phyloP scores from a whole-genome alignment of 2,113 vertebrate genomes.

The Aythya baeri region DNA sequence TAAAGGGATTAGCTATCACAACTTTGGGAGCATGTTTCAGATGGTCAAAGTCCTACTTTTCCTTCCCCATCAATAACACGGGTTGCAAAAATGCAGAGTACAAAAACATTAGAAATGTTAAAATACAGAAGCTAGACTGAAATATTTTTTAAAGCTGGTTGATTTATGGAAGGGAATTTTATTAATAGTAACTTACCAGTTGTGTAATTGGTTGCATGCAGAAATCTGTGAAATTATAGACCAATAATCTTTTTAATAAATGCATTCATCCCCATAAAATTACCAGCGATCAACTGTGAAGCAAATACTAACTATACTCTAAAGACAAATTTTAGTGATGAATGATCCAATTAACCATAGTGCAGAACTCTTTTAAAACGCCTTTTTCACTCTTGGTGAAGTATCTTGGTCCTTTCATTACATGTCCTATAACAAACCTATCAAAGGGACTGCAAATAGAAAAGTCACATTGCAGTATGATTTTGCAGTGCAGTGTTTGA shows the following conservation, averaged over 20 bases:
- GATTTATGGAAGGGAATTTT: background rate
- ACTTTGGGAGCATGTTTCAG: background rate
- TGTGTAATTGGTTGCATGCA: background rate
- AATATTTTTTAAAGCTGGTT: conserved; percentile 2
- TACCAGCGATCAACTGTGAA: background rate
- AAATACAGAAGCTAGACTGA: background rate
- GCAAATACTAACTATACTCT: background rate
- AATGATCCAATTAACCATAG: background rate
- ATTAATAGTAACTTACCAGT: background rate
- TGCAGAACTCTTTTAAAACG: background rate
- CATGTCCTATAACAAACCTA: background rate
- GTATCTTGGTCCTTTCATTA: background rate
- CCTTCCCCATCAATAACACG: background rate
- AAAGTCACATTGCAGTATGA: background rate
- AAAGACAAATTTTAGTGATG: background rate
- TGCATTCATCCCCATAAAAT: background rate
- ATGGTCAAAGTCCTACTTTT: background rate
- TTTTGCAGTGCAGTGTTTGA: background rate
- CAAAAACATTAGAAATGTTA: background rate
- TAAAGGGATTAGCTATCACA: background rate
- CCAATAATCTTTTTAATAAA: background rate
- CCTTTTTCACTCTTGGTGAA: background rate
- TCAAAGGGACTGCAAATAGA: background rate
- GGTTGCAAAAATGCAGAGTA: background rate
- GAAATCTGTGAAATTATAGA: background rate